Evolutionary conservation across 2,797 vertebrate genomes (phyloP).

Genomic region (Scyliorhinus canicula): DNA sequence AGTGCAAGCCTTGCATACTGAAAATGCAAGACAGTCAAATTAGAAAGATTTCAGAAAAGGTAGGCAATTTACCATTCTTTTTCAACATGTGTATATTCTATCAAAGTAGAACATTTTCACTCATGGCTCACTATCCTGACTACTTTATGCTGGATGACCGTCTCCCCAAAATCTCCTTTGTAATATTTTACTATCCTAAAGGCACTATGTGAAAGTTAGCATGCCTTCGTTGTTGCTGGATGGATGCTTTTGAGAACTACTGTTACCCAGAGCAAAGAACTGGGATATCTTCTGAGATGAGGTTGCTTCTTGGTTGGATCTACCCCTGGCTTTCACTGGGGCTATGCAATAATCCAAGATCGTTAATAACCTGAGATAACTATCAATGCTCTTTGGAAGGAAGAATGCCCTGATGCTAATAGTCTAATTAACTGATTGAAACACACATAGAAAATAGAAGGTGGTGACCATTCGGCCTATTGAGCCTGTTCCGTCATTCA

Average conservation of each 20-base stretch:
- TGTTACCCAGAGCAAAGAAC: background rate
- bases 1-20: background rate
- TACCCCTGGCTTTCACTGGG: background rate
- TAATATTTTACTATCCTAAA: background rate
- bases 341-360: background rate
- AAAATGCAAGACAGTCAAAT: background rate
- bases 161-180: background rate
- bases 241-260: background rate
- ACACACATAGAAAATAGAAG: too few relatives aligned
- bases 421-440: background rate
- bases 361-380: background rate
- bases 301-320: background rate
- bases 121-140: background rate
- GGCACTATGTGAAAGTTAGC: background rate
- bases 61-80: background rate
- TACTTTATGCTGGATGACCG: background rate
- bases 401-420: background rate
- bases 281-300: background rate
- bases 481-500: too few relatives aligned
- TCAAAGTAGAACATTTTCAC: background rate
- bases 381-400: background rate
- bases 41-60: background rate
- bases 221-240: background rate
- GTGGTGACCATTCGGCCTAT: too few relatives aligned
- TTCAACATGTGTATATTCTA: background rate